These are phyloP conservation scores for Toxotes lorentzi DNA, from an alignment of 2,797 vertebrate genomes.

Conservation along the genomic window DNA sequence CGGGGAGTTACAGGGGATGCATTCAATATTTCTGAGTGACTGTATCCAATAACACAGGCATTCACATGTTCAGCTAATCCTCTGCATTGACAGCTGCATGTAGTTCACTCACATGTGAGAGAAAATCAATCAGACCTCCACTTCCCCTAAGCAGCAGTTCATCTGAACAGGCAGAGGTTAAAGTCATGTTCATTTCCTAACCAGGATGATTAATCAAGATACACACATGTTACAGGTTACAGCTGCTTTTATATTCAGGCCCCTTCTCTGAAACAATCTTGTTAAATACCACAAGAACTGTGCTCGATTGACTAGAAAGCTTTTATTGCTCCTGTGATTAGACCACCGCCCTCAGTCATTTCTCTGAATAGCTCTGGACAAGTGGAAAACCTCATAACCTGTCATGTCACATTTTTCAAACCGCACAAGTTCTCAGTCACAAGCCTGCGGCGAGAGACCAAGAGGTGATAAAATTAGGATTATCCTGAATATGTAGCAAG, in stretches of 20 bases:
- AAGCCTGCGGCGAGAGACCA: neutral
- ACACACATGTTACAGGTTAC: slow-evolving; percentile 46
- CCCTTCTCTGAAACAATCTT: slow-evolving; percentile 60
- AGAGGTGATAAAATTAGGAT: slow-evolving; percentile 51
- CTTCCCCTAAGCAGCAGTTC: slow-evolving; percentile 79
- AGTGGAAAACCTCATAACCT: slow-evolving; percentile 46
- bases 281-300: slow-evolving; percentile 56
- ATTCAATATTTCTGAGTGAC: slow-evolving; percentile 73
- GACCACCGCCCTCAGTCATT: slow-evolving; percentile 50
- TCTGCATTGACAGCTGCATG: slow-evolving; percentile 73
- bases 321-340: slow-evolving; percentile 67
- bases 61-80: slow-evolving; percentile 80
- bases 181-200: slow-evolving; percentile 74
- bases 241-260: slow-evolving; percentile 59
- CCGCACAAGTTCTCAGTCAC: slow-evolving; percentile 26
- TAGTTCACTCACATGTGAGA: slow-evolving; percentile 79
- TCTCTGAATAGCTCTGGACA: slow-evolving; percentile 44
- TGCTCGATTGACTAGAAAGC: slow-evolving; percentile 66
- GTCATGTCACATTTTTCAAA: slow-evolving; percentile 47
- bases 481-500: slow-evolving; percentile 45
- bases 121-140: slow-evolving; percentile 85
- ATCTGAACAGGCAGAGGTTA: slow-evolving; percentile 83
- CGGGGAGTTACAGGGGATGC: slow-evolving; percentile 14
- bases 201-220: slow-evolving; percentile 78
- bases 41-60: slow-evolving; percentile 70